Evolutionary conservation across 1,140 invertebrate species (phyloP).

Genomic region (Caenorhabditis brenneri): DNA sequence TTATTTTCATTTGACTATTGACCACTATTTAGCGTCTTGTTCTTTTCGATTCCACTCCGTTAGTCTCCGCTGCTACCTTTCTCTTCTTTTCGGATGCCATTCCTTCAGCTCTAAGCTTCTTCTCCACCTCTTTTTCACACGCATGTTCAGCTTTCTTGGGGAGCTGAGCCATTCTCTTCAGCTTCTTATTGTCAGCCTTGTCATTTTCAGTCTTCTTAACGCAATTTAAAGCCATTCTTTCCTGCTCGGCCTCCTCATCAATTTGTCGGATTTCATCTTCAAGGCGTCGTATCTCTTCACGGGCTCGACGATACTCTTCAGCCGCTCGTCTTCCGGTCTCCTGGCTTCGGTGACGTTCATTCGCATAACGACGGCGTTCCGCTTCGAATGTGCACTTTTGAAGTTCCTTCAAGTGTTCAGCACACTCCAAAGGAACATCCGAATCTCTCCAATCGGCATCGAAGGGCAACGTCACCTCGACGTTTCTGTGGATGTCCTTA

Average conservation of each 20-base stretch:
- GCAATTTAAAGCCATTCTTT: not conserved
- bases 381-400: not conserved
- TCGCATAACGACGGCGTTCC: too few relatives aligned
- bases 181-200: not conserved
- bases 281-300: not conserved
- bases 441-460: not conserved
- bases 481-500: not conserved
- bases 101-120: too few relatives aligned
- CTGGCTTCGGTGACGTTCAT: too few relatives aligned
- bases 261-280: conserved; percentile 4
- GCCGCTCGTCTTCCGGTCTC: not conserved
- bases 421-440: not conserved
- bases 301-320: not conserved
- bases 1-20: too few relatives aligned
- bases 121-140: too few relatives aligned
- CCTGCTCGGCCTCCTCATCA: not conserved
- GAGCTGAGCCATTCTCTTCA: too few relatives aligned
- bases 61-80: too few relatives aligned
- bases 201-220: not conserved
- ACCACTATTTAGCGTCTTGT: too few relatives aligned
- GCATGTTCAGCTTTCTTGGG: too few relatives aligned
- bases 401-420: not conserved
- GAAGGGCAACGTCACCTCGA: conserved; percentile 8
- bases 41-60: too few relatives aligned
- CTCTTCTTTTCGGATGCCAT: too few relatives aligned